Conservation (phyloP, 2,888 invertebrate species). For the Hydriomena furcata region DNA sequence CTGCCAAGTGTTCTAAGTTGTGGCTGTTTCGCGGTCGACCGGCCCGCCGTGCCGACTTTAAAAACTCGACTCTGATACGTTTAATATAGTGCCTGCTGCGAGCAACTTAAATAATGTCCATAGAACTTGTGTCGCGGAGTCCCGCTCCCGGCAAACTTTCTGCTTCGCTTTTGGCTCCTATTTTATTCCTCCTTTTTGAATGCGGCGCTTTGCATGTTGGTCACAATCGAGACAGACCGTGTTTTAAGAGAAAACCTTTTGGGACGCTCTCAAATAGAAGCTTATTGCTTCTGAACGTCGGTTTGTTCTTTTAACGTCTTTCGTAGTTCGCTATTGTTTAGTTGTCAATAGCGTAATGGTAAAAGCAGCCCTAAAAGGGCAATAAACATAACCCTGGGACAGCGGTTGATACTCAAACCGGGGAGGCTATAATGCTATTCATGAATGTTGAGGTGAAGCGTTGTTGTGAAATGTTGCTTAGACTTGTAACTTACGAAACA, state of each 20-base stretch:
- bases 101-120: constrained; percentile 75
- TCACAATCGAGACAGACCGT: constrained; percentile 60
- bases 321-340: constrained; percentile 51
- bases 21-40: constrained; percentile 70
- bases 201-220: constrained; percentile 68
- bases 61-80: constrained; percentile 70
- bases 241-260: constrained; percentile 69
- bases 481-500: constrained; percentile 79
- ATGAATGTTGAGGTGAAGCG: constrained; percentile 75
- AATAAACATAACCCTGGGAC: constrained; percentile 63
- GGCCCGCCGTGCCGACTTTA: constrained; percentile 69
- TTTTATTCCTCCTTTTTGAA: constrained; percentile 70
- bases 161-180: constrained; percentile 65
- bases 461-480: constrained; percentile 76
- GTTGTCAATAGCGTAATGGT: constrained; percentile 58
- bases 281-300: constrained; percentile 63
- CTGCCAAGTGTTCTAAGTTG: constrained; percentile 68
- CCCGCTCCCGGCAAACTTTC: constrained; percentile 63
- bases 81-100: constrained; percentile 68
- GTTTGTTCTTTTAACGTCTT: constrained; percentile 63
- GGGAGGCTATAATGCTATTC: constrained; percentile 76
- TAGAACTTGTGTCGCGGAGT: constrained; percentile 66
- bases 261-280: constrained; percentile 65
- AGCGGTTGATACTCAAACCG: constrained; percentile 72
- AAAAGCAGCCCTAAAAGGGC: constrained; percentile 60